Evolutionary conservation across 2,888 invertebrate genomes (phyloP), one percentile per base, ranked within the genome.

Genomic region (Diadegma fenestrale): DNA sequence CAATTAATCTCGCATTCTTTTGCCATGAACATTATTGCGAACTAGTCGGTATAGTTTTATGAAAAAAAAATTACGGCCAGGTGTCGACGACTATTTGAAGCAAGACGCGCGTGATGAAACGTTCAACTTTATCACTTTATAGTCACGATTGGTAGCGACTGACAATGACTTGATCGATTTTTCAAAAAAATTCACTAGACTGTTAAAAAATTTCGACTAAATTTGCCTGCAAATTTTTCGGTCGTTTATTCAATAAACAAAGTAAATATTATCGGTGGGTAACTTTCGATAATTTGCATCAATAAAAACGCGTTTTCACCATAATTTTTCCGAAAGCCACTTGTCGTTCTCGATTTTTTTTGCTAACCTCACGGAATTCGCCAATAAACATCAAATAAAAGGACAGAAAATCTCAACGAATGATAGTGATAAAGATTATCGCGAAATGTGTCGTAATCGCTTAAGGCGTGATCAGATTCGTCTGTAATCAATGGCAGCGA

Each of bases 401-500:
- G 58, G 43, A 76, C 30, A 14, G 10, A 63, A n/a, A 54, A 8
- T 43, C 41, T 33, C 2, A 64, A 26, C 26, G 37, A 41, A 78
- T 54, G n/a, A 58, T 43, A n/a, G 48, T 48, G 82, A 80, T 41
- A 61, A 71, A 14, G 14, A 33, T 61, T 54, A 69, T 64, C 51
- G 43, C 19, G 68, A 54, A 61, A 63, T 54, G 64, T 76, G 33
- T 76, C 37, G 48, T 61, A 66, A 51, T 66, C 63, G 45, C 48
- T 37, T 30, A 22, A 77, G 43, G 79, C 71, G 71, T 45, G 37
- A 68, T 77, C 66, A 63, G 85, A 72, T 82, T 85, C 76, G 72
- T 77, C 54, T 85, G 66, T 72, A 72, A 73, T 80, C 66, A 85
- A 85, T 85, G 85, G 82, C 85, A 85, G 85, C 85, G 82, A 80